phyloP scores from a whole-genome alignment of 1,140 invertebrate genomes.

The Drosophila busckii region DNA sequence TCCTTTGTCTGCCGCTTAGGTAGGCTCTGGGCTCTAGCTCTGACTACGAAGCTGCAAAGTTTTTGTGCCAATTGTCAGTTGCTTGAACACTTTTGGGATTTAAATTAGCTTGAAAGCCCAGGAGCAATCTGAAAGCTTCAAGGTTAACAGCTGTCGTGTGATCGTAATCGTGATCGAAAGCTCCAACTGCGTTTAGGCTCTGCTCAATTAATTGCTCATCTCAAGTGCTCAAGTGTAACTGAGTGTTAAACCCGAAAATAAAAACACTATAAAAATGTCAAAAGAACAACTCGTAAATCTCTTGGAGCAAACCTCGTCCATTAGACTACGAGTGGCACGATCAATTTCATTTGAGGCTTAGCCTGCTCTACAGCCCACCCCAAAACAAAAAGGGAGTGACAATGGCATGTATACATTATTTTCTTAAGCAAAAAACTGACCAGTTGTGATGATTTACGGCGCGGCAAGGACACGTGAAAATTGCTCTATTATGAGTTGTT shows the following conservation, averaged over 20 bases:
- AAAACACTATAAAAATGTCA: constrained; percentile 48
- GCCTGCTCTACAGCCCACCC: constrained; percentile 7
- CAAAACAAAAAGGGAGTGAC: constrained; percentile 52
- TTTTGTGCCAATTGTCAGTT: constrained; percentile 60
- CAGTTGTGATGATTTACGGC: constrained; percentile 63
- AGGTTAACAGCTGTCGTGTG: constrained; percentile 35
- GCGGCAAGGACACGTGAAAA: constrained; percentile 71
- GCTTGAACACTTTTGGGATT: constrained; percentile 70
- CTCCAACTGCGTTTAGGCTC: constrained; percentile 2
- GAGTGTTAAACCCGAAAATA: constrained; percentile 26
- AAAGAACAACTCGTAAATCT: constrained; percentile 54
- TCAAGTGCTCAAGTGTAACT: constrained; percentile 28
- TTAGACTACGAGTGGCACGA: constrained; percentile 60
- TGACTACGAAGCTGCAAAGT: constrained; percentile 11
- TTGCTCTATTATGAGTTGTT: constrained; percentile 79
- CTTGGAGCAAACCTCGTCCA: constrained; percentile 32
- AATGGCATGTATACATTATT: constrained; percentile 35
- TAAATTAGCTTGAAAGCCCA: constrained; percentile 55
- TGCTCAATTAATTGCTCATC: constrained; percentile 17
- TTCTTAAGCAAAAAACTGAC: no score
- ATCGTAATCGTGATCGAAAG: not conserved
- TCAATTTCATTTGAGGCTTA: constrained; percentile 62
- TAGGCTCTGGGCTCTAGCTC: not conserved
- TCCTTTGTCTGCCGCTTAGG: no score
- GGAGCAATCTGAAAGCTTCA: constrained; percentile 29